Conservation (phyloP, 2,113 vertebrate species). For the Lepus timidus region DNA sequence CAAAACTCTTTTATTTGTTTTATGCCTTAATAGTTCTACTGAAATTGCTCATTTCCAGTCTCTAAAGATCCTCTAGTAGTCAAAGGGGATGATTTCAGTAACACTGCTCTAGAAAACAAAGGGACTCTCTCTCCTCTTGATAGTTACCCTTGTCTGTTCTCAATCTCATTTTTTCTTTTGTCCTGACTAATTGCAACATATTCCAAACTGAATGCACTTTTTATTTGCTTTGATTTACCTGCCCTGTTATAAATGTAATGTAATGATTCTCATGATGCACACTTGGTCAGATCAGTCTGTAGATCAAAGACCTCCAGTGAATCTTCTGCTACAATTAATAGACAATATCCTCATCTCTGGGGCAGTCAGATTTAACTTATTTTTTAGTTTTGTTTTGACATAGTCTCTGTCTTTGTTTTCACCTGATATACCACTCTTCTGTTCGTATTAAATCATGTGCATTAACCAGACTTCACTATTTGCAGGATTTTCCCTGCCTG, state of each 20-base stretch:
- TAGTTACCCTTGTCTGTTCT: neutral
- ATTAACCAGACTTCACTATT: neutral
- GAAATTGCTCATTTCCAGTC: neutral
- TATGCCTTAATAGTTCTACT: neutral
- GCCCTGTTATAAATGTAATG: neutral
- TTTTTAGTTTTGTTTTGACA: neutral
- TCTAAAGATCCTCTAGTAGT: neutral
- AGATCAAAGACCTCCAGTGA: neutral
- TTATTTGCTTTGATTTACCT: neutral
- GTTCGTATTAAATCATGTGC: neutral
- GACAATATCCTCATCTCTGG: neutral
- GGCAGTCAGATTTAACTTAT: no score
- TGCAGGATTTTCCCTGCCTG: neutral
- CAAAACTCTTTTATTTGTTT: neutral
- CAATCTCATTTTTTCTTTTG: neutral
- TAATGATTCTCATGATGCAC: neutral
- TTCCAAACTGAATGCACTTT: neutral
- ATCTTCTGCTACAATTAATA: neutral
- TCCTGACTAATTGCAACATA: neutral
- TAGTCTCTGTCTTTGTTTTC: neutral
- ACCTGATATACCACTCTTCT: neutral
- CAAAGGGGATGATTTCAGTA: neutral
- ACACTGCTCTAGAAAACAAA: neutral
- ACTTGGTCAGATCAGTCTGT: neutral
- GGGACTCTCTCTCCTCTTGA: neutral